Percentiles rank a stretch among this genome's conserved stretches.
Conservation (phyloP, 2,797 vertebrate genomes). For the Acanthis flammea region DNA sequence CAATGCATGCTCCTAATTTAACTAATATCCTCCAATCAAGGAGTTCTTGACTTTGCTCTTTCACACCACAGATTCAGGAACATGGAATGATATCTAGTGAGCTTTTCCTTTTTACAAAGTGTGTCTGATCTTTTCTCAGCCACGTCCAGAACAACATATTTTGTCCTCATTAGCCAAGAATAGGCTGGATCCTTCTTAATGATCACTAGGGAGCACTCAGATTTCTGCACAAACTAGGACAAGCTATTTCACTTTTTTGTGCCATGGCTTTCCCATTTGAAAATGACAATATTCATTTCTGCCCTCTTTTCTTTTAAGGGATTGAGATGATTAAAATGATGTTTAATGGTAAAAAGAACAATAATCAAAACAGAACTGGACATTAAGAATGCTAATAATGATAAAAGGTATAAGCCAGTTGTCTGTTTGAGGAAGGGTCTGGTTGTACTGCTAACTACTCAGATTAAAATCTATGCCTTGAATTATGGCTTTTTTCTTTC, state of each 20-base stretch:
- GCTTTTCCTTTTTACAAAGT: not conserved
- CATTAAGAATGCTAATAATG: not conserved
- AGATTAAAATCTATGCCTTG: not conserved
- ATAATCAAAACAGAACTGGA: not conserved
- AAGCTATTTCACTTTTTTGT: not conserved
- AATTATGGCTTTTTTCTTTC: not conserved
- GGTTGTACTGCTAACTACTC: not conserved
- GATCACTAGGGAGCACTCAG: not conserved
- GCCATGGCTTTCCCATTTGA: not conserved
- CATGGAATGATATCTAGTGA: not conserved
- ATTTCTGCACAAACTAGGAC: slow-evolving; percentile 16
- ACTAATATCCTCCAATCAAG: not conserved
- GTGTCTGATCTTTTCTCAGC: not conserved
- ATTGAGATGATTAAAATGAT: not conserved
- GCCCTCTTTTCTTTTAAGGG: not conserved
- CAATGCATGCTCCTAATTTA: not conserved
- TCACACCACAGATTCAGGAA: not conserved
- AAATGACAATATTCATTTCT: not conserved
- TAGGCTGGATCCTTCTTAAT: not conserved
- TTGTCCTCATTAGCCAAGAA: slow-evolving; percentile 30
- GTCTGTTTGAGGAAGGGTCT: not conserved
- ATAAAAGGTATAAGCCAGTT: not conserved
- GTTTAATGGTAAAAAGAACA: not conserved
- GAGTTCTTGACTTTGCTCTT: not conserved
- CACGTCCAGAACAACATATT: not conserved